phyloP scores from a whole-genome alignment of 2,113 vertebrate genomes.

The Chrysochloris asiatica region DNA sequence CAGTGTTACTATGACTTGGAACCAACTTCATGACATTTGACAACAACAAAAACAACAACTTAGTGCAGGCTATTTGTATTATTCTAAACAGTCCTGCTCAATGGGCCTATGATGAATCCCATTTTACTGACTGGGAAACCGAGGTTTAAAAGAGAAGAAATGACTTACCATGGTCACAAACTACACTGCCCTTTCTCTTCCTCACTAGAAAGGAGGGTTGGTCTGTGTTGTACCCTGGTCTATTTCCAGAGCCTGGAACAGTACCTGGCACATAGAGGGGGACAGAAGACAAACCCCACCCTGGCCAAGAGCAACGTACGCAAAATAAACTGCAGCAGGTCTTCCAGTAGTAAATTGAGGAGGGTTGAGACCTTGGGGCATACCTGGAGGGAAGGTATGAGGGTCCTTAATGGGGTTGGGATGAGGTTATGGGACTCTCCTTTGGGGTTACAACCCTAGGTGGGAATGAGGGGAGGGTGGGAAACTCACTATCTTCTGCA shows the following conservation, averaged over 20 bases:
- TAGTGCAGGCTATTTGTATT: neutral
- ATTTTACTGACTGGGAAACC: constrained; percentile 30
- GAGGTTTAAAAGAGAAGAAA: no score
- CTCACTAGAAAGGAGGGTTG: neutral
- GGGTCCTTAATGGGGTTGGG: neutral
- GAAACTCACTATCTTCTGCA: constrained; percentile 58
- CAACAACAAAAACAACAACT: neutral
- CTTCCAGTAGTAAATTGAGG: constrained; percentile 41
- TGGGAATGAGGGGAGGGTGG: fast-evolving
- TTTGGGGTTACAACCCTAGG: neutral
- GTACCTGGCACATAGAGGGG: no score
- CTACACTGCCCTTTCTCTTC: neutral
- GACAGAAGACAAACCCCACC: no score
- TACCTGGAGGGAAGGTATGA: constrained; percentile 11
- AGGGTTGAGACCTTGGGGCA: constrained; percentile 35
- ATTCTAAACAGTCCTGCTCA: neutral
- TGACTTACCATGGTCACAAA: neutral
- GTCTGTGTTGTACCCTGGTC: neutral
- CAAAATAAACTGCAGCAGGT: neutral
- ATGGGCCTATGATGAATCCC: no score
- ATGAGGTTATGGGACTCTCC: no score
- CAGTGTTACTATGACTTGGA: no score
- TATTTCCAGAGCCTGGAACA: no score
- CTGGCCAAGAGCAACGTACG: neutral
- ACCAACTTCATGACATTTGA: no score